Percentiles rank a stretch among this genome's conserved stretches.
phyloP scores from a whole-genome alignment of 2,113 vertebrate genomes.

The Lophotis ruficrista region DNA sequence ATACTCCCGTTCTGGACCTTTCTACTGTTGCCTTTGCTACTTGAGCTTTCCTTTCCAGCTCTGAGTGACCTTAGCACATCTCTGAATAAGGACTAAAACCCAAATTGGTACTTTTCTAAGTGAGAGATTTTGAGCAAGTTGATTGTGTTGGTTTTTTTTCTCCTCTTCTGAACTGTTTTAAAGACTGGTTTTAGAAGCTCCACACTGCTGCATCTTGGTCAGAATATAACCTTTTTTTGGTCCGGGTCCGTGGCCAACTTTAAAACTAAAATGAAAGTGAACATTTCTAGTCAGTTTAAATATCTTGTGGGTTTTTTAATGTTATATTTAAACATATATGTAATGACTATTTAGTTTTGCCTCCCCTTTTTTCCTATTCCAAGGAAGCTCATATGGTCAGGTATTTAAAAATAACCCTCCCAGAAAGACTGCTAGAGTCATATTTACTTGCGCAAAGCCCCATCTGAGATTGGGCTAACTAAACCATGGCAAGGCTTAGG shows the following conservation, averaged over 20 bases:
- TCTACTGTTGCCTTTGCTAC: slow-evolving; percentile 16
- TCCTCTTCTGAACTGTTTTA: neutral
- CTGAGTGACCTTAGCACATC: slow-evolving; percentile 62
- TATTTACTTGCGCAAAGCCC: neutral
- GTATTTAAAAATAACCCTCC: slow-evolving; percentile 57
- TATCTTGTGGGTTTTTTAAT: slow-evolving; percentile 31
- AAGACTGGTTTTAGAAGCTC: slow-evolving; percentile 22
- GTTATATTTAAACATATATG: slow-evolving; percentile 51
- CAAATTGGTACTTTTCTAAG: slow-evolving; percentile 58
- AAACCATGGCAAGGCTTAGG: neutral
- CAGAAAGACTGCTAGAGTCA: neutral
- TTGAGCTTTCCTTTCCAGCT: slow-evolving; percentile 10
- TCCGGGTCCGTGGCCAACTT: slow-evolving; percentile 20
- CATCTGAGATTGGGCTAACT: neutral
- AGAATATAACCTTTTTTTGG: slow-evolving; percentile 43
- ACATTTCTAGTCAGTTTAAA: slow-evolving; percentile 41
- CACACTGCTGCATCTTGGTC: neutral
- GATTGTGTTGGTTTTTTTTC: neutral
- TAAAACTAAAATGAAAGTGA: slow-evolving; percentile 46
- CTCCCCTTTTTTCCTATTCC: slow-evolving; percentile 51
- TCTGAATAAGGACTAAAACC: slow-evolving; percentile 67
- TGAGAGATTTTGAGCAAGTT: neutral
- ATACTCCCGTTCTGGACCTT: neutral
- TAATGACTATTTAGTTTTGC: slow-evolving; percentile 51
- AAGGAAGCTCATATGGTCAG: slow-evolving; percentile 46